Base-by-base conservation (phyloP, 2,113 vertebrate genomes). In the Salvelinus fontinalis region DNA sequence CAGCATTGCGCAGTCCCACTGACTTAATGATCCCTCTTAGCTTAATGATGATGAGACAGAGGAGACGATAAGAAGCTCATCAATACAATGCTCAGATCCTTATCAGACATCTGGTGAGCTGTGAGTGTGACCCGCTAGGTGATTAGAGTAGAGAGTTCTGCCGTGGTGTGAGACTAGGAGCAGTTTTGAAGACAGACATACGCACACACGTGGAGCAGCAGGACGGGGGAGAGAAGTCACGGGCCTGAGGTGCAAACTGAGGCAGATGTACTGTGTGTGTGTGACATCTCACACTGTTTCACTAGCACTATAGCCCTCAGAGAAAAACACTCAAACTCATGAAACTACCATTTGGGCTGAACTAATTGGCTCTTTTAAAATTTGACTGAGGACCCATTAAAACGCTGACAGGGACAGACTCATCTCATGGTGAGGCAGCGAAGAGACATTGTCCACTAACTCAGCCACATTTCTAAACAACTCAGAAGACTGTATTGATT, bases 291-390 rank as follows among this genome's bases (percentile, higher is more conserved):
- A 60, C 59, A 60, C 59, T 22, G 59, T 22, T 22, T 62, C 59
- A 24, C 22, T 62, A 62, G 59, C 18, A 8, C 59, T 8, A 22
- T 9, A 13, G 11, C 67, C 71, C 49, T 72, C 14, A 73, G 75
- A 79, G 66, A 75, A 73, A 79, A 76, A 27, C 67, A 69, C 39
- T 44, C 31, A 6, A 44, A 11, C 39, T 44, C 39, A 44, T 44
- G 39, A 44, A 44, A 44, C 39, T 44, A 11, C 26, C 60, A 49
- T 48, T 34, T 22, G 62, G 7, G 77, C 74, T 75, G 27, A 71
- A 75, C 64, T 74, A 78, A 85, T 66, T 77, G 83, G 80, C 77
- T 72, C 79, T 81, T 62, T 62, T 62, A 62, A 62, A 62, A 62
- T 71, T 44, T 34, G 81, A 75, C n/a, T 68, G 72, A 83, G 71